Base-by-base conservation (phyloP, 2,888 invertebrate genomes). In the Cantharis rustica region DNA sequence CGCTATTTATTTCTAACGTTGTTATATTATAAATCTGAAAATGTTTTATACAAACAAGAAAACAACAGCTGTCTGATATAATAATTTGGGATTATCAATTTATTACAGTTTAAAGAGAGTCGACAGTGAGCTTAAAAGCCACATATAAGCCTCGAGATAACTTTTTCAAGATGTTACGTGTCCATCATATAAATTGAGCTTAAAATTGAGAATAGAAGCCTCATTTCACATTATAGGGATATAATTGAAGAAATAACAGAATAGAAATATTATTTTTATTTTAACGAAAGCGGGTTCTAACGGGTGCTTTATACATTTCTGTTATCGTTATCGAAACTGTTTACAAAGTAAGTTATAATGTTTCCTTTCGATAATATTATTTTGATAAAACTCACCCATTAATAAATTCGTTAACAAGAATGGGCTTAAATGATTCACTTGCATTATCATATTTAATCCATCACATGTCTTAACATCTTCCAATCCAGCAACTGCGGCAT, bases 341-440 rank as follows among this genome's bases (percentile, higher is more conserved):
- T 47, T n/a, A 1, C 31, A 13, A 47, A 47, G 47, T n/a, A n/a
- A n/a, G n/a, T n/a, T n/a, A n/a, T 31, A 31, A 13, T 47, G 47
- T 47, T 47, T n/a, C n/a, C 13, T 1, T 17, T 20, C 20, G 3
- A 11, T 20, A 66, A 66, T 20, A 64, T 17, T 20, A 11, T 62
- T 77, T 11, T 17, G 10, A 11, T 61, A n/a, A 69, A 26, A 75
- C 80, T 88, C 79, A 79, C 92, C 91, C 0, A 90, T 83, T 0
- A 95, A 85, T 0, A 95, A 89, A 77, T 92, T 88, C 0, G 94
- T 94, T 71, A 95, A 86, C 17, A 95, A 86, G 84, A 94, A 91
- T 31, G 89, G 89, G 10, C 90, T 90, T 81, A 90, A 91, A 82
- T 93, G 91, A 80, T 94, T 94, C 15, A 92, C 90, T 79, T 93